A percentile compares a stretch with the other conserved stretches of the same genome.
These are phyloP conservation scores for Channallabes apus DNA, from an alignment of 2,797 vertebrate genomes.

Conservation along the genomic window DNA sequence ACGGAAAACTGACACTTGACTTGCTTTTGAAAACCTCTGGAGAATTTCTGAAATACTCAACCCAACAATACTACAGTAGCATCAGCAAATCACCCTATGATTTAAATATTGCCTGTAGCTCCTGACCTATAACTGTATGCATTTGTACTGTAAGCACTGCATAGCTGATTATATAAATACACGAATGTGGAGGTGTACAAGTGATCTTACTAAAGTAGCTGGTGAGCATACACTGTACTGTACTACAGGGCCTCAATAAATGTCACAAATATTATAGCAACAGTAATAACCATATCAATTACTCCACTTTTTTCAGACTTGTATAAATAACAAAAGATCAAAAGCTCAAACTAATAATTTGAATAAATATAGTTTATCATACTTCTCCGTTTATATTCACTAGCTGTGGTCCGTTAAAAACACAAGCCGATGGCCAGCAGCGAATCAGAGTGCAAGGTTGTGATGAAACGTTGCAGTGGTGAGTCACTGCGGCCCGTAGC, in stretches of 20 bases:
- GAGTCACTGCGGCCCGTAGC: constrained; percentile 45
- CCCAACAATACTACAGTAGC: too few species aligned
- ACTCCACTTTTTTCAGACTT: not conserved
- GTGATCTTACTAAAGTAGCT: not conserved
- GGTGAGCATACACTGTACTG: not conserved
- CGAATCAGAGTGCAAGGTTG: constrained; percentile 36
- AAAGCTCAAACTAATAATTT: not conserved
- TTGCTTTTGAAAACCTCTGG: too few species aligned
- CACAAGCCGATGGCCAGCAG: constrained; percentile 7
- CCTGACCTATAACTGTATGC: not conserved
- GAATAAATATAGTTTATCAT: not conserved
- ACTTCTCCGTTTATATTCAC: not conserved
- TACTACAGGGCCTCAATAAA: not conserved
- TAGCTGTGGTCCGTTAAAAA: constrained; percentile 5
- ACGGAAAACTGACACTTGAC: too few species aligned
- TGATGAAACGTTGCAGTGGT: constrained; percentile 36
- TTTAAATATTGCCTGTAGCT: not conserved
- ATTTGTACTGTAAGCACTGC: not conserved
- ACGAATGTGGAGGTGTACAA: not conserved
- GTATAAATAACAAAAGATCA: not conserved
- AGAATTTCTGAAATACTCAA: too few species aligned
- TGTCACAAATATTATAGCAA: not conserved
- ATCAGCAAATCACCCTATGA: too few species aligned
- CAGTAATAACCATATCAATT: not conserved
- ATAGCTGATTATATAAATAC: not conserved